Conservation (phyloP, 1,140 invertebrate genomes). For the Magallana angulata region DNA sequence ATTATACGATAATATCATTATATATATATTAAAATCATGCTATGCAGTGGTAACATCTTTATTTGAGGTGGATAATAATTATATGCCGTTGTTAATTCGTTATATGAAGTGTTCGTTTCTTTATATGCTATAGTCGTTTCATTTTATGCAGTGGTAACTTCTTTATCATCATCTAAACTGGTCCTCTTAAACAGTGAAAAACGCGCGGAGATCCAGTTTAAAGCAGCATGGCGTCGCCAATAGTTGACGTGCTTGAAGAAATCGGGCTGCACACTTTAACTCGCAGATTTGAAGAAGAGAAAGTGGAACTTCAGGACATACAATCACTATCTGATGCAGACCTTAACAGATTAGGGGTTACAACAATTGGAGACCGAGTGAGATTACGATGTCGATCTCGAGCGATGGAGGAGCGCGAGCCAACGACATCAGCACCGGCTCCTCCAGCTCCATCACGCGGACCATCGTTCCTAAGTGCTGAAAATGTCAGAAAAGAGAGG, state of each 20-base stretch:
- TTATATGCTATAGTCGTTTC: too few species aligned
- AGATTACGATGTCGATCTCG: background rate
- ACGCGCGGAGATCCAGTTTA: background rate
- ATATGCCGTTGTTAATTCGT: too few species aligned
- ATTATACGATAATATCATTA: too few species aligned
- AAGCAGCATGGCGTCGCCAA: background rate
- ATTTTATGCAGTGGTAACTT: too few species aligned
- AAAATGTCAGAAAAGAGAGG: background rate
- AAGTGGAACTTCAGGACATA: background rate
- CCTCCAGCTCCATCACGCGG: background rate
- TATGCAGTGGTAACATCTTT: too few species aligned
- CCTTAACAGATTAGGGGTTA: background rate
- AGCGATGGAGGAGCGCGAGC: background rate
- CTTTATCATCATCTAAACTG: too few species aligned
- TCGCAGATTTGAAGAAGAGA: background rate
- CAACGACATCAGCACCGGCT: background rate
- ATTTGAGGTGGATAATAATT: too few species aligned
- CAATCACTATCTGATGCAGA: background rate
- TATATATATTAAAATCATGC: too few species aligned
- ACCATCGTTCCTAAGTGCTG: background rate
- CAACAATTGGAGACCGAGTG: background rate
- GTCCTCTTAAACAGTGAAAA: background rate
- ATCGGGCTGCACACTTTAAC: background rate
- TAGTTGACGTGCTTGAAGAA: conserved; percentile 3
- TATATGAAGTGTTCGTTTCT: too few species aligned